Base-by-base conservation (phyloP, 2,113 vertebrate species). In the Leucopsar rothschildi region DNA sequence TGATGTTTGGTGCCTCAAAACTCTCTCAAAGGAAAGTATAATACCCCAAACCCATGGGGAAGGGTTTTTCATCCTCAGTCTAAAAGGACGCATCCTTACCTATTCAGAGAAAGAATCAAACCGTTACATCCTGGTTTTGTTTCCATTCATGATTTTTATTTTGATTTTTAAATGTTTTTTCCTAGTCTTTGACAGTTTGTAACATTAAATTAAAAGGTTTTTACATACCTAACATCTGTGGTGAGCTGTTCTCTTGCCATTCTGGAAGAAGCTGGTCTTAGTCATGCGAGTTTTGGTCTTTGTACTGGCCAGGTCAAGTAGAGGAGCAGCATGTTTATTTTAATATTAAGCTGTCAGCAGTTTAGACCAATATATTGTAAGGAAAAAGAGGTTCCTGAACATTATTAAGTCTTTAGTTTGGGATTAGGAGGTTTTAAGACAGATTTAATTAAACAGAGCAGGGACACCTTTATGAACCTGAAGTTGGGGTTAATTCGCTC, bases 401-500 rank as follows among this genome's bases (percentile, higher is more conserved):
- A 40, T 97, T 95, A 97, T 97, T 97, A 97, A 95, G 86, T 93
- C 92, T 95, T 95, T 96, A 96, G 71, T 82, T 96, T 89, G 92
- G 94, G 94, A 97, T 97, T 98, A 98, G 56, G 79, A 93, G 35
- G 31, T 85, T 87, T 97, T 98, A 97, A 98, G 97, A 88, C 96
- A 97, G 80, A 97, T 98, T 98, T 98, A 98, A 98, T 98, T 98
- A 98, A 98, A 96, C 29, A 85, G 86, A 95, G 59, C 85, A 70
- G 68, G 88, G 80, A 95, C 61, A 95, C 65, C 57, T 83, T 96
- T 94, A 94, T 88, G 95, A 98, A 96, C 57, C 55, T 60, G 55
- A 95, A 96, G 88, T 96, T 95, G 92, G 44, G 61, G 90, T 95
- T 97, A 89, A 95, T 90, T 40, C 89, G 20, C 20, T 81, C 53